Evolutionary conservation across 1,140 invertebrate species (phyloP).

Genomic region (Thalassaphorura encarpata): DNA sequence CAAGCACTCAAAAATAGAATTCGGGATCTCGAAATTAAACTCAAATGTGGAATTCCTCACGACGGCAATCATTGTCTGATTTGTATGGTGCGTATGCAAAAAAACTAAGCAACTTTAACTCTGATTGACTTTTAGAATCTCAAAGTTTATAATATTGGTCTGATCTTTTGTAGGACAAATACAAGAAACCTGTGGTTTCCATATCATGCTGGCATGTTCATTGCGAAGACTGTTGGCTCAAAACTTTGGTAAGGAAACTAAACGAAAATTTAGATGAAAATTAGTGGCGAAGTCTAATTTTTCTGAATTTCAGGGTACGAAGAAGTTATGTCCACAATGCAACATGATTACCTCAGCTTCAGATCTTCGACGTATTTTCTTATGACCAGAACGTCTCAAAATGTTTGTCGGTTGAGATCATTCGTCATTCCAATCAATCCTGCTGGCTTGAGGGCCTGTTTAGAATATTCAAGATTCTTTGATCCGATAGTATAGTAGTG

Average conservation of each 20-base stretch:
- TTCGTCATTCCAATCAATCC: too few species aligned
- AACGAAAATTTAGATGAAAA: not conserved
- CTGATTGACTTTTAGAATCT: too few species aligned
- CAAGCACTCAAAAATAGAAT: slow-evolving; percentile 60
- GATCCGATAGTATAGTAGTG: too few species aligned
- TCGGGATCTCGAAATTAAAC: slow-evolving; percentile 51
- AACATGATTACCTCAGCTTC: slow-evolving; percentile 84
- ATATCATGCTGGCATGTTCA: slow-evolving; percentile 94
- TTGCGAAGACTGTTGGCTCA: slow-evolving; percentile 87
- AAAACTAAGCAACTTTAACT: slow-evolving; percentile 8
- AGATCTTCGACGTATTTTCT: slow-evolving; percentile 77
- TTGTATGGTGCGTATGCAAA: slow-evolving; percentile 57
- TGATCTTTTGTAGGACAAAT: slow-evolving; percentile 50
- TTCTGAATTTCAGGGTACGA: slow-evolving; percentile 55
- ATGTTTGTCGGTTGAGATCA: too few species aligned
- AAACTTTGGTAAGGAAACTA: slow-evolving; percentile 54
- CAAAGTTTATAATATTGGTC: too few species aligned
- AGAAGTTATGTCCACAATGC: slow-evolving; percentile 89
- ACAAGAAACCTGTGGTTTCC: slow-evolving; percentile 82
- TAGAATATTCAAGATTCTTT: too few species aligned
- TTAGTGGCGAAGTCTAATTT: not conserved
- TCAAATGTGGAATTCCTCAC: slow-evolving; percentile 37
- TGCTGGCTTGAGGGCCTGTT: too few species aligned
- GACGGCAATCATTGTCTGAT: slow-evolving; percentile 69
- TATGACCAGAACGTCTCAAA: too few species aligned